Evolutionary conservation across 2,888 invertebrate species (phyloP).

Genomic region (Allophyes oxyacanthae): DNA sequence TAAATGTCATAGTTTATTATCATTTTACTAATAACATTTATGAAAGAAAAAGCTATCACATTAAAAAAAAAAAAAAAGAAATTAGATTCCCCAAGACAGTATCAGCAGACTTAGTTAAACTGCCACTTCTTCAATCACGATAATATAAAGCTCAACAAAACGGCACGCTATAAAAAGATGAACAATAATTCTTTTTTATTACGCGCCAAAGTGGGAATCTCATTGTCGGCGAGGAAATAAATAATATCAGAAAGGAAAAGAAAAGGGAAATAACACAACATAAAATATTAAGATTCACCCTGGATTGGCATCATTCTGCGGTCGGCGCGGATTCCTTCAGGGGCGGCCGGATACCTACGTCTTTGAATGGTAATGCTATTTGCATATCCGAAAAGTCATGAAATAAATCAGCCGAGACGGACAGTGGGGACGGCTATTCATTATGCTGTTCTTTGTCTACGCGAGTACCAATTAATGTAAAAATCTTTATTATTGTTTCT

Average conservation of each 20-base stretch:
- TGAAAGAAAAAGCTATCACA: too few species aligned
- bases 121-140: constrained; percentile 79
- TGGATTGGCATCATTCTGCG: constrained; percentile 88
- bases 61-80: constrained; percentile 2
- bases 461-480: constrained; percentile 82
- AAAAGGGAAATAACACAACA: constrained; percentile 88
- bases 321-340: constrained; percentile 84
- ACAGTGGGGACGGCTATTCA: constrained; percentile 85
- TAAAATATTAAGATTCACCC: constrained; percentile 89
- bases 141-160: constrained; percentile 85
- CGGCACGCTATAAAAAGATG: constrained; percentile 86
- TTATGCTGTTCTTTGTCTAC: constrained; percentile 82
- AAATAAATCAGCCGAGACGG: constrained; percentile 89
- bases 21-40: too few species aligned
- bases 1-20: too few species aligned
- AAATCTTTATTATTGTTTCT: constrained; percentile 65
- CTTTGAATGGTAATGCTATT: constrained; percentile 89
- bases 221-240: constrained; percentile 88
- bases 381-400: constrained; percentile 88
- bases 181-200: constrained; percentile 89
- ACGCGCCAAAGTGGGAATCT: constrained; percentile 89
- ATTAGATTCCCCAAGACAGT: constrained; percentile 1
- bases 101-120: constrained; percentile 57
- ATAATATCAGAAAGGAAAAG: constrained; percentile 87
- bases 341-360: constrained; percentile 81